Percentiles rank a stretch among this genome's conserved stretches.
Evolutionary conservation across 2,113 vertebrate species (phyloP).

Genomic region (Poeciliopsis retropinna): DNA sequence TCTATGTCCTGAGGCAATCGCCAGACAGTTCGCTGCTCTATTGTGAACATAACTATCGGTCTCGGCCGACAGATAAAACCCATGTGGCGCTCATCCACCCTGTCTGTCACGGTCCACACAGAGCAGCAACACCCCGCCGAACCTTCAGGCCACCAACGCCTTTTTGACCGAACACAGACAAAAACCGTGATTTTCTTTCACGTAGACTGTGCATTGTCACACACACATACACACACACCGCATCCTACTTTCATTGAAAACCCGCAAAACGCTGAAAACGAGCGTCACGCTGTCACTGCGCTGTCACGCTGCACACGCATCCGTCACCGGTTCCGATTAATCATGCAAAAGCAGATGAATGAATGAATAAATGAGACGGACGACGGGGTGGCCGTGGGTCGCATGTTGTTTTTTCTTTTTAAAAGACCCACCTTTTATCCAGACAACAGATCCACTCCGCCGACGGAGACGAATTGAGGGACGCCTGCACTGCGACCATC

Average conservation of each 20-base stretch:
- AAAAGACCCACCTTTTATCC: conserved; percentile 91
- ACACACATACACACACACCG: too few relatives aligned
- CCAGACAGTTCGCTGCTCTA: conserved; percentile 1
- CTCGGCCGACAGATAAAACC: conserved; percentile 33
- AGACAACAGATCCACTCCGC: conserved; percentile 95
- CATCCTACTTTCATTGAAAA: not conserved
- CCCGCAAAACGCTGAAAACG: conserved; percentile 7
- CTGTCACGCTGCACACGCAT: conserved; percentile 45
- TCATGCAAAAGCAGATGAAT: conserved; percentile 63
- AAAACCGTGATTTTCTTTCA: not conserved
- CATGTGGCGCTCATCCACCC: conserved; percentile 56
- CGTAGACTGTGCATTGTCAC: not conserved
- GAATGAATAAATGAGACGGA: conserved; percentile 44
- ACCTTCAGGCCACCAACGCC: conserved; percentile 69
- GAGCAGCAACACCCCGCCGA: conserved; percentile 51
- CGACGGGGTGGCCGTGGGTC: conserved; percentile 19
- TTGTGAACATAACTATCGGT: conserved; percentile 36
- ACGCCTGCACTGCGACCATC: conserved; percentile 92
- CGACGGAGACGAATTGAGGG: conserved; percentile 84
- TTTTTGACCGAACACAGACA: conserved; percentile 46
- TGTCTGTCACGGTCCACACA: conserved; percentile 41
- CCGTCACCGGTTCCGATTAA: conserved; percentile 56
- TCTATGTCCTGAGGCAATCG: not conserved
- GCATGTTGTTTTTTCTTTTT: not conserved
- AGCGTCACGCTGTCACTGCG: conserved; percentile 14